Base-by-base conservation (phyloP, 2,113 vertebrate genomes). In the Odocoileus hemionus region DNA sequence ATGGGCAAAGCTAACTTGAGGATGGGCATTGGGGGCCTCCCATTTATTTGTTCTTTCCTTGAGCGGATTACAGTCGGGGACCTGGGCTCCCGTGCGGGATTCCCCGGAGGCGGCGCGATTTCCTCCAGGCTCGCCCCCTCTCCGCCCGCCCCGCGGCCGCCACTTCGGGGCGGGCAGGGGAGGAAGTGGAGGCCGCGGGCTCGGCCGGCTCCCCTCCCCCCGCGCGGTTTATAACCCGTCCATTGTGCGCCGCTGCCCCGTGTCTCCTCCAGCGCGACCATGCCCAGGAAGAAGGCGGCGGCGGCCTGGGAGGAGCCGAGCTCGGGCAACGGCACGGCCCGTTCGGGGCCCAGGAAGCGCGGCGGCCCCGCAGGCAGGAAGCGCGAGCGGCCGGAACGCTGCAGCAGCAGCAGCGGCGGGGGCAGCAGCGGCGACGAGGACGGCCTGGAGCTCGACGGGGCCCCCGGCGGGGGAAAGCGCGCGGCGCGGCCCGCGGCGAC, bases 241-340 rank as follows among this genome's bases (percentile, higher is more conserved):
- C 97, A 97, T 97, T 97, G 97, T 97, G 98, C 97, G 97, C 92
- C 94, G 97, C 96, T 87, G 94, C 97, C 98, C 97, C 97, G 97
- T 97, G 97, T 98, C 97, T 97, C 95, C 97, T 94, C 91, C 97
- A 98, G 97, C 90, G 82, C 93, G 86, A 98, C 93, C 97, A 98
- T 98, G 98, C 98, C 98, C 95, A 97, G 98, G 96, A 98, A 98
- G 95, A 98, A 98, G 98, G 98, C 97, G 97, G 98, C 97, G 86
- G 98, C 97, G 97, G 98, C 98, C 96, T 96, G 97, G 94, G 98
- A 98, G 97, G 98, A 98, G 95, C 90, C 98, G 94, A 98, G 96
- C 79, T 98, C 98, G 1, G 98, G 98, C 89, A 98, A 98, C 60
- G 98, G 98, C 80, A 98, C 98, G 7, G 97, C 98, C 50, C 98